phyloP scores from a whole-genome alignment of 2,797 vertebrate genomes.

The Mormyrus hasselquistii region DNA sequence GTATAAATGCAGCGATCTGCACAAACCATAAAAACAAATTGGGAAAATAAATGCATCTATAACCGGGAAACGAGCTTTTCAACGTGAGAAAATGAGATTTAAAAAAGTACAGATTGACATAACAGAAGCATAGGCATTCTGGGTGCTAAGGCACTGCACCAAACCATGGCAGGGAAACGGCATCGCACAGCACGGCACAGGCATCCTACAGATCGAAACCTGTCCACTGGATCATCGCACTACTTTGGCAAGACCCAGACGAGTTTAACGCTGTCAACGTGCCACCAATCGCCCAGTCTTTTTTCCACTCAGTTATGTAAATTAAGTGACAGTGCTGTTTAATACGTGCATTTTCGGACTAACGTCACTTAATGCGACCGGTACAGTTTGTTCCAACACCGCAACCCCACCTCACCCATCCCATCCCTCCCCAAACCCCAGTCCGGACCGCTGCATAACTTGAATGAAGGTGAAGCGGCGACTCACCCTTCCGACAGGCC shows the following conservation, averaged over 20 bases:
- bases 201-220: not conserved
- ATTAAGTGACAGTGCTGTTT: not conserved
- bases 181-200: not conserved
- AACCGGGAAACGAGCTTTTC: not conserved
- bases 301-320: not conserved
- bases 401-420: not conserved
- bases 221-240: not conserved
- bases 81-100: not conserved
- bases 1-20: not conserved
- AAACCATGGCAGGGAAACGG: not conserved
- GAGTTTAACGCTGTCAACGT: not conserved
- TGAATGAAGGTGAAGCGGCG: conserved; percentile 45
- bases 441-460: not conserved
- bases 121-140: not conserved
- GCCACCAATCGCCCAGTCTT: not conserved
- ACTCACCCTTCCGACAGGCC: conserved; percentile 69
- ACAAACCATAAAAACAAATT: not conserved
- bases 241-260: not conserved
- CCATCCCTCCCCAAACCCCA: not conserved
- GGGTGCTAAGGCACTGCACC: not conserved
- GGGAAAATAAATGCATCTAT: not conserved
- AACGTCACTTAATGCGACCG: not conserved
- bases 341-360: not conserved
- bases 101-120: not conserved
- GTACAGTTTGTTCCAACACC: not conserved